Conservation (phyloP, 2,888 invertebrate species). For the Lacanobia oleracea region DNA sequence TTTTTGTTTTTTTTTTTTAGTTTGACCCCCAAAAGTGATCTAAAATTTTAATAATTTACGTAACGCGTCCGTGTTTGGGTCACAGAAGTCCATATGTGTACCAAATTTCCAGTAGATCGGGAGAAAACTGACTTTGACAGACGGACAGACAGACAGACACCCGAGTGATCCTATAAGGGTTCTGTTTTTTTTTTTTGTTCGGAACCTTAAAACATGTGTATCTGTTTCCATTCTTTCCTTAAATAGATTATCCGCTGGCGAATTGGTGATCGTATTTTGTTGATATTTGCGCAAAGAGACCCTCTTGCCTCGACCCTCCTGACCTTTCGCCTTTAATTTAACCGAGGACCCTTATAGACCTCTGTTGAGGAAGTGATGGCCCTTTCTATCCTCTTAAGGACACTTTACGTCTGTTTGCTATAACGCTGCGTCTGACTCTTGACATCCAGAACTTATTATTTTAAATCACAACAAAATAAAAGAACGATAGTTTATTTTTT, state of each 20-base stretch:
- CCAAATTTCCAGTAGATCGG: no score
- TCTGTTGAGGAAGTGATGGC: background rate
- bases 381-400: background rate
- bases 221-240: no score
- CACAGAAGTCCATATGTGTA: no score
- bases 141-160: no score
- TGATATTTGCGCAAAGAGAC: background rate
- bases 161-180: no score
- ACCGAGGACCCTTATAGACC: constrained; percentile 6
- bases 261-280: background rate
- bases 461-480: constrained; percentile 1
- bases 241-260: background rate
- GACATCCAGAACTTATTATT: background rate
- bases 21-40: no score
- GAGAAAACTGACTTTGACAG: no score
- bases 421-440: background rate
- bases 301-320: background rate
- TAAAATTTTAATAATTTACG: no score
- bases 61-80: no score
- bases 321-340: constrained; percentile 32
- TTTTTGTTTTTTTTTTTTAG: no score
- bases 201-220: no score
- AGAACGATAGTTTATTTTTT: background rate
- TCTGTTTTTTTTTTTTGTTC: no score
- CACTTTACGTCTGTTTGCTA: background rate